phyloP scores from a whole-genome alignment of 2,888 invertebrate genomes.

The Charanyca ferruginea region DNA sequence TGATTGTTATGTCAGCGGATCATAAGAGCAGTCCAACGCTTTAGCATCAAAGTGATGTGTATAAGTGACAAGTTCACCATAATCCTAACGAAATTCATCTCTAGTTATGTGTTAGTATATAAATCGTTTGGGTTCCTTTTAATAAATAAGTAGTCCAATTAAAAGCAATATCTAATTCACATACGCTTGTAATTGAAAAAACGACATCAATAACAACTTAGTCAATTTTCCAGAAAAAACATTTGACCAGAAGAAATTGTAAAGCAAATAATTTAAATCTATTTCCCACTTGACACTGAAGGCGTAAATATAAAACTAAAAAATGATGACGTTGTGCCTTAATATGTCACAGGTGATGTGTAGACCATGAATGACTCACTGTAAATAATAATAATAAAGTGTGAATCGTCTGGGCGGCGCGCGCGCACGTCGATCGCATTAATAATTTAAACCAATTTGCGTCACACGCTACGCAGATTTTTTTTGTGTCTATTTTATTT shows the following conservation, averaged over 20 bases:
- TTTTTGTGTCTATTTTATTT: slow-evolving; percentile 55
- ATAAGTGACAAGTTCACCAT: no score
- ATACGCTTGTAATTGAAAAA: not conserved
- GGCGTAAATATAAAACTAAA: not conserved
- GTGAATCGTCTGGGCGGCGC: slow-evolving; percentile 28
- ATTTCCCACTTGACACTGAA: not conserved
- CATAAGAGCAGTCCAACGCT: no score
- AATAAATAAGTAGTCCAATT: no score
- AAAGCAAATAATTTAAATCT: slow-evolving; percentile 3
- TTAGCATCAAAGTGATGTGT: no score
- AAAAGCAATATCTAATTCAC: no score
- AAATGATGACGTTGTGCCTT: slow-evolving; percentile 1
- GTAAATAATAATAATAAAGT: slow-evolving; percentile 45
- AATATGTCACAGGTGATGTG: slow-evolving; percentile 36
- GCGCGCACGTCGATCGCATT: slow-evolving; percentile 35
- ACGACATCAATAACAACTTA: not conserved
- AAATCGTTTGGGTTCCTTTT: no score
- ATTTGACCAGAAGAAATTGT: not conserved
- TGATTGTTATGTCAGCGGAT: no score
- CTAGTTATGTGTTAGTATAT: no score
- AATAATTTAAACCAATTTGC: slow-evolving; percentile 62
- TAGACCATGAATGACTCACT: slow-evolving; percentile 48
- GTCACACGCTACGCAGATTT: slow-evolving; percentile 54
- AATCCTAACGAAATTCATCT: no score
- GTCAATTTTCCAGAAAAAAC: not conserved